phyloP scores from a whole-genome alignment of 2,113 vertebrate genomes.

The Saccopteryx bilineata region DNA sequence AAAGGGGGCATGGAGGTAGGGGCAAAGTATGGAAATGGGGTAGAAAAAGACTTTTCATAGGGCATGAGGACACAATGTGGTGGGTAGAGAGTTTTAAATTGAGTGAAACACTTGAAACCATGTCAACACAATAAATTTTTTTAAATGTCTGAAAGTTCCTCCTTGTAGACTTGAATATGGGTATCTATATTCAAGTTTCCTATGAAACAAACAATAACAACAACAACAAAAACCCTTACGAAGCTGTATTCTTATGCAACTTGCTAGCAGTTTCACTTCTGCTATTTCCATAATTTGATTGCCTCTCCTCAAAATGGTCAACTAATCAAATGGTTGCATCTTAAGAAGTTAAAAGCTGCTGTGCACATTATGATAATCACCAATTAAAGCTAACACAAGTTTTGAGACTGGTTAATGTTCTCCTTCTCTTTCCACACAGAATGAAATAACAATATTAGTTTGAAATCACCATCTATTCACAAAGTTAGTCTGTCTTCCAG shows the following conservation, averaged over 20 bases:
- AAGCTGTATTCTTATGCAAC: constrained; percentile 9
- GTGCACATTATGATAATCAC: constrained; percentile 5
- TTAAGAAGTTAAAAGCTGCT: constrained; percentile 44
- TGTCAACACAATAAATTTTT: too few species aligned
- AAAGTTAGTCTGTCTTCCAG: constrained; percentile 30
- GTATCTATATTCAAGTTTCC: neutral
- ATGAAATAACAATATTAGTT: neutral
- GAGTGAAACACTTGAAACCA: too few species aligned
- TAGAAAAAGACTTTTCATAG: too few species aligned
- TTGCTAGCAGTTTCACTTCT: constrained; percentile 20
- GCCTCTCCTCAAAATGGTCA: neutral
- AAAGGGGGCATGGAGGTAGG: too few species aligned
- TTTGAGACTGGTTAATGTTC: constrained; percentile 4
- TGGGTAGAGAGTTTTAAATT: too few species aligned
- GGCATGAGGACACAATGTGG: too few species aligned
- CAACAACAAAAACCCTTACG: neutral
- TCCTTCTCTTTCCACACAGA: neutral
- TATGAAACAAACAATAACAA: neutral
- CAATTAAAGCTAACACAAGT: neutral
- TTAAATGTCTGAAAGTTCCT: neutral
- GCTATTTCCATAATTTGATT: constrained; percentile 42
- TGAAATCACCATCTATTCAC: constrained; percentile 29
- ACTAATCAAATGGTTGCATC: constrained; percentile 33
- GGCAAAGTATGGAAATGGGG: too few species aligned
- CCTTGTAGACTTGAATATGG: neutral